These are phyloP conservation scores for Amia ocellicauda DNA, from an alignment of 2,113 vertebrate genomes.

Conservation along the genomic window DNA sequence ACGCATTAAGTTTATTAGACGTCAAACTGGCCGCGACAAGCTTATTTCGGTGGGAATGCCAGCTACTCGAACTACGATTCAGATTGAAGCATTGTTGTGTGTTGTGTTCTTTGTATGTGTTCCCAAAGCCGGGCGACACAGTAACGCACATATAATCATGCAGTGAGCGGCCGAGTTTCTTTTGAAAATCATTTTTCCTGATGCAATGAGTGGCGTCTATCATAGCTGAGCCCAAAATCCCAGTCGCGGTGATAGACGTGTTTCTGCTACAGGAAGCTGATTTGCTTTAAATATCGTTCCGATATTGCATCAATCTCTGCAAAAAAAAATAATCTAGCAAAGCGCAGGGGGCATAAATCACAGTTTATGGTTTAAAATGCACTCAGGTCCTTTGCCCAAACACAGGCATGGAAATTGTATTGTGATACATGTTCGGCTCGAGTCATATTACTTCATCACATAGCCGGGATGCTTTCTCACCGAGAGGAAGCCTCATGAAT, in stretches of 20 bases:
- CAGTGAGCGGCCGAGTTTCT: too few species aligned
- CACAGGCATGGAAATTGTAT: constrained; percentile 54
- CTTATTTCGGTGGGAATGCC: too few species aligned
- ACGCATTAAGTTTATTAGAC: too few species aligned
- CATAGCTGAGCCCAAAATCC: background rate
- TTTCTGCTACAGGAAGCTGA: background rate
- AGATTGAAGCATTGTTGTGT: too few species aligned
- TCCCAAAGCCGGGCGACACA: too few species aligned
- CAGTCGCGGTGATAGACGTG: background rate
- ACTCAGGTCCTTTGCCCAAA: constrained; percentile 44
- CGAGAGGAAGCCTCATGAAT: background rate
- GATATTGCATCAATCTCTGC: background rate
- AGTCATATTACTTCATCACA: constrained; percentile 35
- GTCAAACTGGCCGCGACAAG: too few species aligned
- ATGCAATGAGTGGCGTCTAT: too few species aligned
- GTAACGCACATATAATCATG: too few species aligned
- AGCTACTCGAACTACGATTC: too few species aligned
- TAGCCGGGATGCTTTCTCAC: constrained; percentile 44
- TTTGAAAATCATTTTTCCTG: too few species aligned
- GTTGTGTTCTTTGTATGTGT: too few species aligned
- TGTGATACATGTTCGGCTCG: constrained; percentile 19
- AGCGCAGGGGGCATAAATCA: constrained; percentile 44
- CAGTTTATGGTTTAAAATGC: constrained; percentile 46
- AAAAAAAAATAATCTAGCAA: constrained; percentile 1
- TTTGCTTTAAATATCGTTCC: constrained; percentile 1